A percentile compares a stretch with the other conserved stretches of the same genome.
Conservation (phyloP, 2,797 vertebrate species). For the Manis crassicaudata region DNA sequence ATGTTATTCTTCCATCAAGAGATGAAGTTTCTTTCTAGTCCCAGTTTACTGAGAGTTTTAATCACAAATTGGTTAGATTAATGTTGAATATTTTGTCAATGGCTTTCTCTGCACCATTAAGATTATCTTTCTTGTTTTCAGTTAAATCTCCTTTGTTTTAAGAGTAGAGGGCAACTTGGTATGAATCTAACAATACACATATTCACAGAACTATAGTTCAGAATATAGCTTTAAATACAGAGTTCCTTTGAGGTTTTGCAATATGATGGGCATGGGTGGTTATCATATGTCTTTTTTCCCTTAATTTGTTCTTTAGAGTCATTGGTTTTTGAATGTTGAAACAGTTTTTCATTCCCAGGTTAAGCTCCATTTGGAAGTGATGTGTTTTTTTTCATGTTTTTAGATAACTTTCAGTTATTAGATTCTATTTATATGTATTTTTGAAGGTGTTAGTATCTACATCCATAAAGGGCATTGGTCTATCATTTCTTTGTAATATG, state of each 20-base stretch:
- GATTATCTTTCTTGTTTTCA: neutral
- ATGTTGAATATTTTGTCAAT: neutral
- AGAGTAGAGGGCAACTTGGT: neutral
- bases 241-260: neutral
- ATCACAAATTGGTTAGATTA: neutral
- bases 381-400: neutral
- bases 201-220: neutral
- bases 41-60: neutral
- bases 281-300: neutral
- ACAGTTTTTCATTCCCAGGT: neutral
- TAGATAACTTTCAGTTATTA: neutral
- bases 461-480: neutral
- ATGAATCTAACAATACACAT: neutral
- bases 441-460: neutral
- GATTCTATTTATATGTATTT: neutral
- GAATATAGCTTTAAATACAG: neutral
- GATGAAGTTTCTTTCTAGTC: neutral
- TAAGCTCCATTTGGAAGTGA: neutral
- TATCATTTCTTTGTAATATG: neutral
- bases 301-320: neutral
- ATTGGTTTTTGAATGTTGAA: neutral
- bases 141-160: neutral
- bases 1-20: neutral
- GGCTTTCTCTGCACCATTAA: neutral
- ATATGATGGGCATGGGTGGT: neutral